Evolutionary conservation across 2,797 vertebrate genomes (phyloP), one percentile per base, ranked within the genome.

Genomic region (Eurystomus glaucurus): DNA sequence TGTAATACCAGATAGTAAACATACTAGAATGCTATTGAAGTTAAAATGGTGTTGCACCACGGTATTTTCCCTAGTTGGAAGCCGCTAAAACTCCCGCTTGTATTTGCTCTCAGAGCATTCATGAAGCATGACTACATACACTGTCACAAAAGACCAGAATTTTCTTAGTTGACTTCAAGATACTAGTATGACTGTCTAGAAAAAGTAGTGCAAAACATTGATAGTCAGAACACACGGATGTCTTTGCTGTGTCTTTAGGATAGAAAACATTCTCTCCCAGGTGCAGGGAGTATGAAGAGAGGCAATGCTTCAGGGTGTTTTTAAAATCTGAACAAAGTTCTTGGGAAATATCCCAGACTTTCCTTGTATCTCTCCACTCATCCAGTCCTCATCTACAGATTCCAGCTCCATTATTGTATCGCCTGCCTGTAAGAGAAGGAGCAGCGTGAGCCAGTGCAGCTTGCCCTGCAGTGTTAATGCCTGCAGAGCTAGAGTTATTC

Each of bases 321-420:
- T 95, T 85, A 98, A 96, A 72, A 99, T 95, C 94, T 99, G 98
- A 46, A 99, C 95, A 43, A 99, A 99, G 97, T 98, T 99, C 97
- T 98, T 99, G 62, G 99, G 99, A 92, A 99, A 99, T 81, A 99
- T 97, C 55, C 99, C 99, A 64, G 98, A 98, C 90, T 96, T 99
- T 17, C 99, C 99, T 89, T 97, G 97, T 60, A 99, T 93, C 35
- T 99, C 98, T 81, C 99, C 99, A 46, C 98, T 97, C 98, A 99
- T 98, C 99, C 99, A 99, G 90, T 99, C 99, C 4, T 99, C 95
- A 35, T 99, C 99, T 16, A 99, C 66, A 13, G 98, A 90, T 98
- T 99, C 99, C 96, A 99, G 93, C 82, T 98, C 98, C 76, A 98
- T 98, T 93, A 99, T 94, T 29, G 98, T 82, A 69, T 99, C 99